Evolutionary conservation across 2,797 vertebrate species (phyloP), one percentile per base, ranked within the genome.

Genomic region (Sternotherus odoratus): DNA sequence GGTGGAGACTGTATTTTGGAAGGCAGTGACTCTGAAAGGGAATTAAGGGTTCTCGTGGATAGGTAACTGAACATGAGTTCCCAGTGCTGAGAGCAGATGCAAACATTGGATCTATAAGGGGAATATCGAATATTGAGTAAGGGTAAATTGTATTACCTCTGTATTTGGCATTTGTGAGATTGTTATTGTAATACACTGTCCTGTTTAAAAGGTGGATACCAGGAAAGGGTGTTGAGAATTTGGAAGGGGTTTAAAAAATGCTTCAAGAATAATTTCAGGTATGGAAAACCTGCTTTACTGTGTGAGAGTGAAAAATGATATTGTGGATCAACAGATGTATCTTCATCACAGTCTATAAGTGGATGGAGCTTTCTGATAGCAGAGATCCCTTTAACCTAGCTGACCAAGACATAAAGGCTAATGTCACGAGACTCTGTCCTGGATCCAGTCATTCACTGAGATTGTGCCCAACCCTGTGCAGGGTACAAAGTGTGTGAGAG

Each of bases 181-280:
- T 49, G 48, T 49, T 49, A 49, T 49, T 49, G 12, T 12, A 49
- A 15, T 49, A 15, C 13, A 49, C 48, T 49, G 48, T 49, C 48
- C 48, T 49, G 48, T n/a, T n/a, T n/a, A n/a, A n/a, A n/a, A n/a
- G n/a, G n/a, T n/a, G n/a, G n/a, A n/a, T n/a, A n/a, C n/a, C n/a
- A n/a, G n/a, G n/a, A n/a, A n/a, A 49, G 48, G 48, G 12, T 49
- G 48, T 15, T 49, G 48, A 13, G 49, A 77, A 13, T 1, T 2
- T 86, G 63, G 72, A 92, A 69, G 33, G n/a, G 39, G 39, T 82
- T 78, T 72, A 75, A 50, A 36, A 39, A 0, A 1, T 74, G 21
- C n/a, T 86, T 43, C 30, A 86, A 74, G 66, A 74, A 91, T 60
- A 91, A 54, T 17, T 48, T 30, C n/a, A 75, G 80, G 33, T 89